Percentiles rank a stretch among this genome's conserved stretches.
phyloP scores from a whole-genome alignment of 2,888 invertebrate species.

The Neocrepidodera transversa region DNA sequence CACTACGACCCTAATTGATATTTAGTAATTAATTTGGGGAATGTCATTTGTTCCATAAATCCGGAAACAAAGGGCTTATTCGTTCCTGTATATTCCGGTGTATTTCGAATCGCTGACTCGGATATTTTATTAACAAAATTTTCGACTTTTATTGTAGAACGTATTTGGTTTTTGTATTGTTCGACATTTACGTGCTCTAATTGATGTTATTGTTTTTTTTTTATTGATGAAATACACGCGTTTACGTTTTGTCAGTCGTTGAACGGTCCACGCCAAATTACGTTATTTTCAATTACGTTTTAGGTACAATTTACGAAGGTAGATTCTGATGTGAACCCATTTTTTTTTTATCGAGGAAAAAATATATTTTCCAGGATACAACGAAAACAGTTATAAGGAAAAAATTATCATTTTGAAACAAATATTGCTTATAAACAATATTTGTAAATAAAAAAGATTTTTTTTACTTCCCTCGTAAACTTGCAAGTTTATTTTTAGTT shows the following conservation, averaged over 20 bases:
- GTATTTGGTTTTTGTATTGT: conserved; percentile 18
- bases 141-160: conserved; percentile 45
- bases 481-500: too few relatives aligned
- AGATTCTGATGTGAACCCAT: too few relatives aligned
- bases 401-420: too few relatives aligned
- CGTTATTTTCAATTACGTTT: conserved; percentile 17
- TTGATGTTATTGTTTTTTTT: conserved; percentile 28
- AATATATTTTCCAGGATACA: too few relatives aligned
- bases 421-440: too few relatives aligned
- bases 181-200: conserved; percentile 24
- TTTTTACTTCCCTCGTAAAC: too few relatives aligned
- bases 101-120: conserved; percentile 49
- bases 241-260: conserved; percentile 21
- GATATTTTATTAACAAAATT: conserved; percentile 56
- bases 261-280: conserved; percentile 12
- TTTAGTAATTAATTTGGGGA: conserved; percentile 57
- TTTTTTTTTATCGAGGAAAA: too few relatives aligned
- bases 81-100: conserved; percentile 31
- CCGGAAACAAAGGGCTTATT: conserved; percentile 50
- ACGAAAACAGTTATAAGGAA: too few relatives aligned
- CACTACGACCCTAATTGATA: conserved; percentile 56
- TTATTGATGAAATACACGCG: conserved; percentile 21
- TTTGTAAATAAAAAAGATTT: too few relatives aligned
- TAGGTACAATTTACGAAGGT: too few relatives aligned
- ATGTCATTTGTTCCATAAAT: conserved; percentile 52